Base-by-base conservation (phyloP, 2,113 vertebrate species). In the Cyprinus carpio region DNA sequence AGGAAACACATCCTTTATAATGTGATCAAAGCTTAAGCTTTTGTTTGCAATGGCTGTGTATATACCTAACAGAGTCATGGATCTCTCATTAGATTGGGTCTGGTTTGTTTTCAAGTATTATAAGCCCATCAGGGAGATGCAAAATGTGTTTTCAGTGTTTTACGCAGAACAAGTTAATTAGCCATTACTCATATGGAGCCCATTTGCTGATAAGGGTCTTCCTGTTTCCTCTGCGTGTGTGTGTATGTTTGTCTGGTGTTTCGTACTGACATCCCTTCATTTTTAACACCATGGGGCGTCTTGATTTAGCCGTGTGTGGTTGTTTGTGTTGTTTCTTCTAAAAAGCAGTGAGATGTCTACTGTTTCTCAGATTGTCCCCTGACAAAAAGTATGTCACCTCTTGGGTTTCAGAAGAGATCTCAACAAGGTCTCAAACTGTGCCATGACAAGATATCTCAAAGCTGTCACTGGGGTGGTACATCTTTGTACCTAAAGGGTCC, bases 161-260 rank as follows among this genome's bases (percentile, higher is more conserved):
- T 58, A 78, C n/a, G 18, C 27, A 40, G 18, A 84, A 54, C 43
- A 27, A 85, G 40, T 74, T 54, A 27, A 67, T 88, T 78, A 51
- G 78, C 71, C 37, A 51, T 84, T 46, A n/a, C 62, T 71, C 87
- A 83, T 83, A 69, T 88, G 84, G 80, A 67, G 84, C 40, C 84
- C 87, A 88, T 83, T 40, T 88, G 87, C 43, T 80, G 82, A 81
- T 81, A 84, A 83, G 69, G 54, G 85, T 51, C 76, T 84, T 84
- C 83, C 83, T 87, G 86, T 83, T 87, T 76, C 51, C 75, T 83
- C 64, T 58, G 20, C 2, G 43, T 49, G 46, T 49, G 46, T 49
- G 46, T 13, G 11, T 46, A 12, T 46, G 11, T 25, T 34, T n/a
- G 46, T 23, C 5, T 75, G 82, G 79, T 51, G 74, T 75, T 25